Evolutionary conservation across 2,888 invertebrate genomes (phyloP), one percentile per base, ranked within the genome.

Genomic region (Resseliella maxima): DNA sequence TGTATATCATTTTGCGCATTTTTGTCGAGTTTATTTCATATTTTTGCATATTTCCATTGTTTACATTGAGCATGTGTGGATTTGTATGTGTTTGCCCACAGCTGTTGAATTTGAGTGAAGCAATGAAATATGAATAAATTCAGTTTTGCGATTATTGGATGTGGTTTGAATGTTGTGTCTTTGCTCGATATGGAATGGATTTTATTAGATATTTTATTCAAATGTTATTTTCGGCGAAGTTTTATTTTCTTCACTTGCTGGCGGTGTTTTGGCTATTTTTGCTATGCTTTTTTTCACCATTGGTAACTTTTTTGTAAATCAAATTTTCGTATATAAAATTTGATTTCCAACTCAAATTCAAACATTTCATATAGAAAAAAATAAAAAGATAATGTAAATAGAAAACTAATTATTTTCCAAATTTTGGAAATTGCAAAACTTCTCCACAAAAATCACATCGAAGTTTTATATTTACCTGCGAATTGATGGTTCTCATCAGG

Each of bases 141-240:
- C 41, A 41, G 24, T 59, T 59, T n/a, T 59, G n/a, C 59, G 27
- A 24, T 59, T n/a, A 27, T 59, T 2, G 21, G 59, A 59, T 59
- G 21, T n/a, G n/a, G 5, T 27, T 59, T n/a, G 24, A 24, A 24
- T 27, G 59, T 59, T 59, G 27, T 59, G n/a, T 59, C 59, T n/a
- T 59, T 59, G 59, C 10, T 18, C 50, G 21, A 50, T 50, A 50
- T 50, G 50, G 50, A 12, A 50, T 50, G 50, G 59, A 59, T 59
- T 59, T 59, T 59, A 59, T 59, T n/a, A 24, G 59, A 59, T 59
- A 59, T 59, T 59, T 59, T 59, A 59, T 59, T 59, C 59, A 59
- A 59, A 59, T 59, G n/a, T 59, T 24, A 59, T 59, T 27, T 59
- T 59, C 27, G 27, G 59, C 59, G 24, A 59, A n/a, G 21, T 59